Conservation (phyloP, 1,140 invertebrate species). For the Calosoma granatense region DNA sequence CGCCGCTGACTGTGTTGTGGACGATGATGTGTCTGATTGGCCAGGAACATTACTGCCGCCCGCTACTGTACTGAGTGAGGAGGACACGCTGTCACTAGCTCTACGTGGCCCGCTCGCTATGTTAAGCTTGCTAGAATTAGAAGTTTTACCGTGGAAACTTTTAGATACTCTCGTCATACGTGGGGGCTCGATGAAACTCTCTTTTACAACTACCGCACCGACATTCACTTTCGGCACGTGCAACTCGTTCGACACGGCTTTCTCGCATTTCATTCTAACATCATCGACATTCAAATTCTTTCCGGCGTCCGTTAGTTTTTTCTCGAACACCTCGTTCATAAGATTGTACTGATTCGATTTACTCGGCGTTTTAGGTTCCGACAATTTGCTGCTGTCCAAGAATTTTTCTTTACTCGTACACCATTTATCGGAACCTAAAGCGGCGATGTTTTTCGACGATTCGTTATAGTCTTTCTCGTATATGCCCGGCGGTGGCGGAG, state of each 20-base stretch:
- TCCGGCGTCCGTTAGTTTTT: background rate
- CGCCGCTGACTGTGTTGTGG: background rate
- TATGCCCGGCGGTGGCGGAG: background rate
- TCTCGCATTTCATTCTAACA: slow-evolving; percentile 2
- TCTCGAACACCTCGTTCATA: background rate
- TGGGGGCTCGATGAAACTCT: slow-evolving; percentile 38
- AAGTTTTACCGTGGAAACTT: slow-evolving; percentile 37
- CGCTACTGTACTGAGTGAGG: background rate
- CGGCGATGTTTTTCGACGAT: background rate
- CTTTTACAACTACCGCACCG: slow-evolving; percentile 36
- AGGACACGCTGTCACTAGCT: slow-evolving; percentile 26
- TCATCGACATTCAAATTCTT: background rate
- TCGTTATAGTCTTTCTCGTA: background rate
- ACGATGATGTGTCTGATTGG: background rate
- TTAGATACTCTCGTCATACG: slow-evolving; percentile 35
- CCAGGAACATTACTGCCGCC: background rate
- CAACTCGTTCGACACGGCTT: background rate
- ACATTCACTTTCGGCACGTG: slow-evolving; percentile 18
- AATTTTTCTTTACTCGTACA: slow-evolving; percentile 28
- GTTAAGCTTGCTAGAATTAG: slow-evolving; percentile 19
- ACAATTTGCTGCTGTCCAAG: slow-evolving; percentile 21
- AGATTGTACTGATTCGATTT: background rate
- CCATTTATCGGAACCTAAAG: slow-evolving; percentile 25
- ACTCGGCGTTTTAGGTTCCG: slow-evolving; percentile 14
- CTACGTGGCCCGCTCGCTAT: slow-evolving; percentile 21